Evolutionary conservation across 2,888 invertebrate species (phyloP), one percentile per base, ranked within the genome.

Genomic region (Apodemia hepburni): DNA sequence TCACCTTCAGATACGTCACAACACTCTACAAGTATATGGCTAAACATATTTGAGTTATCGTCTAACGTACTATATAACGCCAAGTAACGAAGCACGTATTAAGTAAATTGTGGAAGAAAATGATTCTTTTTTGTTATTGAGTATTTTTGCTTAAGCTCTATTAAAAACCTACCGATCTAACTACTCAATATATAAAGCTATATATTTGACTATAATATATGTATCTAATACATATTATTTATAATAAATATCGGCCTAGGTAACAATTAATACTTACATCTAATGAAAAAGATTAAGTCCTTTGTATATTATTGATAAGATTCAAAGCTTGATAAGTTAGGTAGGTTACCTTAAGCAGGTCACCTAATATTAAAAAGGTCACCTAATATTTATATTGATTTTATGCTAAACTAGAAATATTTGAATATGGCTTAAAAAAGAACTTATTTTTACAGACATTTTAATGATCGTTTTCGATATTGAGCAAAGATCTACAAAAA

Each of bases 1-100:
- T 29, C 64, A 66, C 17, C 45, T 38, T n/a, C 17, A 62, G 35
- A 17, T 18, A 59, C 29, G 27, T 6, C 27, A 38, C 38, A 59
- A 60, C 11, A 62, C 22, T 38, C 17, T 15, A 58, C 18, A 29
- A 35, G 15, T 15, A 22, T 49, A 12, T 51, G 15, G 27, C 47
- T 47, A 60, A 33, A 60, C 22, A 59, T 35, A 42, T 42, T 42
- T 42, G 42, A 15, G 15, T 42, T 15, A 42, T 15, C 42, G 2
- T 4, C 6, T 42, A 42, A 42, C 15, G 3, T 42, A 42, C 38
- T 38, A 38, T 38, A 12, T 42, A 15, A 42, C 5, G 42, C 42
- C 15, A 42, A 15, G 15, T 42, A 42, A 42, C 15, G 5, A 42
- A 42, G 42, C 42, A 42, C 5, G 15, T 15, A 33, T 15, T 42